A percentile compares a stretch with the other conserved stretches of the same genome.
These are phyloP conservation scores for Setophaga kirtlandii DNA, from an alignment of 2,113 vertebrate genomes.

Conservation along the genomic window DNA sequence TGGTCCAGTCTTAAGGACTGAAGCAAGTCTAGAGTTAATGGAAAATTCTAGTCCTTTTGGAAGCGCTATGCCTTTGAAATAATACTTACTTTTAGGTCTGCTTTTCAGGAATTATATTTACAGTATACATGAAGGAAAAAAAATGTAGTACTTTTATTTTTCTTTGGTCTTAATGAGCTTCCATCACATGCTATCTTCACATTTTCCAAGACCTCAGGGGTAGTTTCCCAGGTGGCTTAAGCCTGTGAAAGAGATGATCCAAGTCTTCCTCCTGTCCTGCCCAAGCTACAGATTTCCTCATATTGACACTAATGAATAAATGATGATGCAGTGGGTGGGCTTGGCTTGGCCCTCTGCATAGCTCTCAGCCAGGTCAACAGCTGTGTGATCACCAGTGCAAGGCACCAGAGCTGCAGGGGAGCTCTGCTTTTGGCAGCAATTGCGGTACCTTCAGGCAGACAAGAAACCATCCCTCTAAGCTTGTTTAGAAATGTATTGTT, in stretches of 20 bases:
- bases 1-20: not conserved
- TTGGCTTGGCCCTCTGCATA: not conserved
- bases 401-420: not conserved
- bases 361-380: not conserved
- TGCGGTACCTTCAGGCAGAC: not conserved
- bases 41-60: not conserved
- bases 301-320: not conserved
- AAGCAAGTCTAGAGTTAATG: not conserved
- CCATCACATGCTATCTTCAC: not conserved
- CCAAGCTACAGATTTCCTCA: not conserved
- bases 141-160: not conserved
- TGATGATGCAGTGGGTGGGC: not conserved
- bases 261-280: not conserved
- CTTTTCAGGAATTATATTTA: not conserved
- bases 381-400: not conserved
- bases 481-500: not conserved
- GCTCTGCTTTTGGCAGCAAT: not conserved
- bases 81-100: not conserved
- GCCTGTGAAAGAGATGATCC: not conserved
- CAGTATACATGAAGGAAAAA: rapidly evolving
- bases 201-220: not conserved
- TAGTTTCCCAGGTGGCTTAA: not conserved
- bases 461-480: not conserved
- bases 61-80: not conserved
- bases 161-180: not conserved